Evolutionary conservation across 1,140 invertebrate genomes (phyloP).

Genomic region (Formica exsecta): DNA sequence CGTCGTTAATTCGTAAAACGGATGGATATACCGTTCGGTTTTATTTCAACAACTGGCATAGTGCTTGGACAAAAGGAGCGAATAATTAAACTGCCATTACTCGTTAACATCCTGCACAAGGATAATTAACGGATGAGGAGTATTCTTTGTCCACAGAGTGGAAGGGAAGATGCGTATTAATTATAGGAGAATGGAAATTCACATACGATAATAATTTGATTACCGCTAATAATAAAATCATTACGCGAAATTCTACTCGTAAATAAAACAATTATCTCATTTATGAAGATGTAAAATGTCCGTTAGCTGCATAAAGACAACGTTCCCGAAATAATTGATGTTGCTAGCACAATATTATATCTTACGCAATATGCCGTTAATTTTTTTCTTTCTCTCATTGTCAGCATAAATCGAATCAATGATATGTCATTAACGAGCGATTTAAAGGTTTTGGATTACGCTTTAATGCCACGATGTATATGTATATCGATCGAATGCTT

Average conservation of each 20-base stretch:
- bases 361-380: not conserved
- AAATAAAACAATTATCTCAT: not conserved
- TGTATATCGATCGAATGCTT: slow-evolving; percentile 4
- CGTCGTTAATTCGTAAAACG: slow-evolving; percentile 27
- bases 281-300: not conserved
- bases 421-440: not conserved
- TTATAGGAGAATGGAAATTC: not conserved
- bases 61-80: slow-evolving; percentile 11
- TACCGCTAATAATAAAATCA: not conserved
- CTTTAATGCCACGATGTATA: not conserved
- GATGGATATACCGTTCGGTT: not conserved
- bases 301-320: too few species aligned
- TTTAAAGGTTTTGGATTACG: not conserved
- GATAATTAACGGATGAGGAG: slow-evolving; percentile 25
- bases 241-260: not conserved
- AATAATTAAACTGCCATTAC: slow-evolving; percentile 41
- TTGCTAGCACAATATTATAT: too few species aligned
- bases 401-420: not conserved
- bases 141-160: not conserved
- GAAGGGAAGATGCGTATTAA: slow-evolving; percentile 20
- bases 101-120: slow-evolving; percentile 44
- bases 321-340: not conserved
- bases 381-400: not conserved
- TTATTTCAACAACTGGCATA: not conserved
- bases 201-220: not conserved